A percentile compares a stretch with the other conserved stretches of the same genome.
Conservation (phyloP, 2,797 vertebrate genomes). For the Gallinago stenura region DNA sequence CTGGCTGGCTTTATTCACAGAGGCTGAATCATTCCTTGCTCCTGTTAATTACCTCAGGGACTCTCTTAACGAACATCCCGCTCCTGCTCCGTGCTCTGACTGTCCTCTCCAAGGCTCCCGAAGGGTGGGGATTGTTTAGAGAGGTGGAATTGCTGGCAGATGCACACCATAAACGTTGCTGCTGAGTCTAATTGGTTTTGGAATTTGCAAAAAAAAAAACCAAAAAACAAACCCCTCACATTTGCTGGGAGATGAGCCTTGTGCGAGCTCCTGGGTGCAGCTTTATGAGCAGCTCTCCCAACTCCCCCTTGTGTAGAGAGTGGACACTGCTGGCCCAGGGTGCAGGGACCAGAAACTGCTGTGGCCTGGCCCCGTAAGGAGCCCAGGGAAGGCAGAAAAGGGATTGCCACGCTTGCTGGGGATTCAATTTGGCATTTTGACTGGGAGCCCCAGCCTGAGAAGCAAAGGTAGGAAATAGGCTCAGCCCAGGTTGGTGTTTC, state of each 20-base stretch:
- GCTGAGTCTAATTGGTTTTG: neutral
- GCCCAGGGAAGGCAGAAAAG: neutral
- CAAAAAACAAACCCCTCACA: neutral
- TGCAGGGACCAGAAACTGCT: neutral
- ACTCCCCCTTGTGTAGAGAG: neutral
- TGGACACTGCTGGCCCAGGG: neutral
- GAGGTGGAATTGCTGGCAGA: neutral
- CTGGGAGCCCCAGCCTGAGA: neutral
- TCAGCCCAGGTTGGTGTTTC: neutral
- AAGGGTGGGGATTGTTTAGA: neutral
- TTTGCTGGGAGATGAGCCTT: neutral
- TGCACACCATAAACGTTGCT: neutral
- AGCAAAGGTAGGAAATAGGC: neutral
- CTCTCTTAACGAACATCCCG: neutral
- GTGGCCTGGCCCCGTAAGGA: neutral
- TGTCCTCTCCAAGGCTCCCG: neutral
- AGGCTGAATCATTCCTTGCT: neutral
- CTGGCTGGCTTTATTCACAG: neutral
- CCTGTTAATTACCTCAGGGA: neutral
- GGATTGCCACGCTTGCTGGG: fast-evolving
- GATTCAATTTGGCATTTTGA: neutral
- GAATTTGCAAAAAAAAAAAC: neutral
- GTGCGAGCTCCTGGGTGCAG: neutral
- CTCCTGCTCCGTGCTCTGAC: neutral
- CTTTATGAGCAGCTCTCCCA: neutral